Percentiles rank a stretch among this genome's conserved stretches.
phyloP scores from a whole-genome alignment of 2,113 vertebrate genomes.

The Chlorodrepanis virens region DNA sequence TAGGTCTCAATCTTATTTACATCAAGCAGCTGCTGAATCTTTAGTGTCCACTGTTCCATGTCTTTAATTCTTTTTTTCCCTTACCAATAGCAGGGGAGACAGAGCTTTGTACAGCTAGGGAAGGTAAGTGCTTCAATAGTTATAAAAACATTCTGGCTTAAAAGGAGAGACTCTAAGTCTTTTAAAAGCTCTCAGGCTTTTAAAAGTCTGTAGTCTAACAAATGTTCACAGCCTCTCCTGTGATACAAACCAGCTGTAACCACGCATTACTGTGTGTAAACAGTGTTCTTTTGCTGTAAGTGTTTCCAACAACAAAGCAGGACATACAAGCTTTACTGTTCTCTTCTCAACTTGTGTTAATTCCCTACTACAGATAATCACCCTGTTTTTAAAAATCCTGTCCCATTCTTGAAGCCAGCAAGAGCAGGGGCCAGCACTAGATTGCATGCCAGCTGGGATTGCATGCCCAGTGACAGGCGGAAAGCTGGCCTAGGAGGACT shows the following conservation, averaged over 20 bases:
- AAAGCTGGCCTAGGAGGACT: not conserved
- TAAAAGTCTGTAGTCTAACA: not conserved
- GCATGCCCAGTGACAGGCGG: not conserved
- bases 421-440: not conserved
- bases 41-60: not conserved
- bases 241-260: conserved; percentile 61
- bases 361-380: not conserved
- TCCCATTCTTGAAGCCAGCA: not conserved
- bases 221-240: not conserved
- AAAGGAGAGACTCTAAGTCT: not conserved
- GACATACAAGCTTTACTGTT: conserved; percentile 24
- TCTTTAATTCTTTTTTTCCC: not conserved
- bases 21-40: conserved; percentile 24
- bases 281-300: not conserved
- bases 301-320: conserved; percentile 22
- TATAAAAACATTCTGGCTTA: not conserved
- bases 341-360: not conserved
- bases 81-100: not conserved
- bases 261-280: conserved; percentile 38
- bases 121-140: not conserved
- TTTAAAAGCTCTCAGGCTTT: not conserved
- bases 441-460: not conserved
- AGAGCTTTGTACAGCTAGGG: not conserved
- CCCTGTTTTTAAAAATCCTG: not conserved
- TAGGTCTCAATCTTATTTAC: conserved; percentile 7